Base-by-base conservation (phyloP, 2,113 vertebrate genomes). In the Hiodon tergisus region DNA sequence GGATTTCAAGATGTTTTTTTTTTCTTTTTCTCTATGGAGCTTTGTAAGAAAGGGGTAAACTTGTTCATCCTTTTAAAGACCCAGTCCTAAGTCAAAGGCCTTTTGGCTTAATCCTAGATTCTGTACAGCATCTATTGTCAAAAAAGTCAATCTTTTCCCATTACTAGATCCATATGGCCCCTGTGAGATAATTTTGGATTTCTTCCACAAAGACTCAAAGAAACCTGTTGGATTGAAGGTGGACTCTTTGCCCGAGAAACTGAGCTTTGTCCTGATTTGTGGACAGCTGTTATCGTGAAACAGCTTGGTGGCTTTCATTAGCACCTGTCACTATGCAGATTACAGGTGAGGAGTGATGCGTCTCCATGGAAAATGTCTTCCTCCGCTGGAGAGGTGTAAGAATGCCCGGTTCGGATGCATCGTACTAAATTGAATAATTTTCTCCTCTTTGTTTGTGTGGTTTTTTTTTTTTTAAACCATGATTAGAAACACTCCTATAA, bases 21-120 rank as follows among this genome's bases (percentile, higher is more conserved):
- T n/a, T n/a, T n/a, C n/a, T n/a, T n/a, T n/a, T n/a, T 31, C 31
- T 31, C 31, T 2, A 31, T 31, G 31, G 31, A 31, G 31, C 31
- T 31, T 31, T 31, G 31, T 31, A 31, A 31, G 31, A 63, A 50
- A 9, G 46, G 57, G 52, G n/a, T 66, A 31, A 31, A n/a, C 60
- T n/a, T 51, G 63, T 71, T 77, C 77, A 62, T 66, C 74, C 46
- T 69, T 5, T 4, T 69, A 51, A 16, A 14, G 67, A n/a, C 53
- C 52, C 53, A 47, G 46, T 69, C n/a, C 17, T 69, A 6, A n/a
- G 50, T 53, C 14, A 8, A 16, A 69, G 67, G 52, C 67, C 13
- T 69, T 69, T 2, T 66, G 31, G 7, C 48, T 47, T 66, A 46
- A 48, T 17, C 63, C 48, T 66, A 66, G 46, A 47, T 66, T 66